Percentiles rank a stretch among this genome's conserved stretches.
Evolutionary conservation across 2,888 invertebrate genomes (phyloP).

Genomic region (Tachystola acroxantha): DNA sequence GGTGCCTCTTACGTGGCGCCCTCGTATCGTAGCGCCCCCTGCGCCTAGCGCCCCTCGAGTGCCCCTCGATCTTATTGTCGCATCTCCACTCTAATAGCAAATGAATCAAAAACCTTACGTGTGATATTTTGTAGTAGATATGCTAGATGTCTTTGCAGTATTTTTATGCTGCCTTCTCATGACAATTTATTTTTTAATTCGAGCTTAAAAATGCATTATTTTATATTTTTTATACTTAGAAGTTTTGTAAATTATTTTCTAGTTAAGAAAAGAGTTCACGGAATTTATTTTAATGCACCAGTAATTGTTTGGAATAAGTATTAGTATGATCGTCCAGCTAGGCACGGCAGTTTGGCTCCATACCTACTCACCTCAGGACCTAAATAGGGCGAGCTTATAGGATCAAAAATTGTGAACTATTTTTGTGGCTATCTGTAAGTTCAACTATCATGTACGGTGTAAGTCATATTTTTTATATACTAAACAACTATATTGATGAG

Average conservation of each 20-base stretch:
- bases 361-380: conserved; percentile 1
- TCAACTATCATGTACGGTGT: conserved; percentile 40
- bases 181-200: conserved; percentile 48
- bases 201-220: conserved; percentile 51
- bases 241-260: conserved; percentile 70
- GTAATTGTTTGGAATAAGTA: conserved; percentile 35
- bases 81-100: conserved; percentile 26
- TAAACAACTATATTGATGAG: conserved; percentile 34
- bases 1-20: conserved; percentile 28
- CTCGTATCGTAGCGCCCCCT: conserved; percentile 14
- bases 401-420: conserved; percentile 38
- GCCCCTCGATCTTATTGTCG: conserved; percentile 15
- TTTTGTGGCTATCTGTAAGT: conserved; percentile 46
- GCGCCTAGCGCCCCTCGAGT: conserved; percentile 15
- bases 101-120: conserved; percentile 50
- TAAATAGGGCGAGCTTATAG: conserved; percentile 38
- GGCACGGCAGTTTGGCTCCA: conserved; percentile 1
- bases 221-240: conserved; percentile 71
- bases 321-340: conserved; percentile 21
- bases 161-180: conserved; percentile 55
- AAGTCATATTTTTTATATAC: conserved; percentile 68
- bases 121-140: conserved; percentile 71
- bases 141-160: conserved; percentile 59
- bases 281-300: conserved; percentile 44
- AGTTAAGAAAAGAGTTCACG: conserved; percentile 49